Evolutionary conservation across 2,888 invertebrate genomes (phyloP), one percentile per base, ranked within the genome.

Genomic region (Eueremaeus valkanovi): DNA sequence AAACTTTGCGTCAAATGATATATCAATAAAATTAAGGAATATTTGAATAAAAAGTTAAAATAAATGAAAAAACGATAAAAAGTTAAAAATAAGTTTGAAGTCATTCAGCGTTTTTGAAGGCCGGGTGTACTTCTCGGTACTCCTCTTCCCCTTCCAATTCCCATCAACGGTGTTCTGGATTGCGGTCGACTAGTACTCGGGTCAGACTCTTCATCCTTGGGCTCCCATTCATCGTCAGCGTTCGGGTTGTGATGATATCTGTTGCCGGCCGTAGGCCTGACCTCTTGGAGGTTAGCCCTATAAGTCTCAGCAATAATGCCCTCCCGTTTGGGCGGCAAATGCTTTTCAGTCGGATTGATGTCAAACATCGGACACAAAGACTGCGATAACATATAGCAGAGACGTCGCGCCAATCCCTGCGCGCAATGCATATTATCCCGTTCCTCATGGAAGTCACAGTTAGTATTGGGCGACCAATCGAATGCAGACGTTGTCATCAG

Each of bases 121-220:
- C 5, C 5, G 6, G 36, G 36, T 11, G 36, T 8, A 11, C 6
- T 5, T 18, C 8, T 16, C 6, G 31, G n/a, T 1, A 29, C 11
- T 31, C 31, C 33, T 18, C 63, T 29, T 63, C 63, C 63, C 11
- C 63, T 31, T 31, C 63, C 63, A 33, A 63, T 63, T 31, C 63
- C 63, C 3, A 11, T 55, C 9, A n/a, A 18, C 55, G 49, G 16
- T 49, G 9, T n/a, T 24, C 33, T 31, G 6, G 18, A 33, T 33
- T 63, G 63, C 3, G 31, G n/a, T n/a, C n/a, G 31, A 18, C 63
- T 63, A 18, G 63, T 13, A 11, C 16, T 63, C 33, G 31, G 18
- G 13, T 63, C 31, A 16, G 29, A 2, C 33, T 55, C 27, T 9
- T 21, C 27, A 55, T 3, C 21, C 6, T 24, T 24, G 6, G 63